phyloP scores from a whole-genome alignment of 53 echinoderm and acorn worm genomes.

The Zoroaster sp. region DNA sequence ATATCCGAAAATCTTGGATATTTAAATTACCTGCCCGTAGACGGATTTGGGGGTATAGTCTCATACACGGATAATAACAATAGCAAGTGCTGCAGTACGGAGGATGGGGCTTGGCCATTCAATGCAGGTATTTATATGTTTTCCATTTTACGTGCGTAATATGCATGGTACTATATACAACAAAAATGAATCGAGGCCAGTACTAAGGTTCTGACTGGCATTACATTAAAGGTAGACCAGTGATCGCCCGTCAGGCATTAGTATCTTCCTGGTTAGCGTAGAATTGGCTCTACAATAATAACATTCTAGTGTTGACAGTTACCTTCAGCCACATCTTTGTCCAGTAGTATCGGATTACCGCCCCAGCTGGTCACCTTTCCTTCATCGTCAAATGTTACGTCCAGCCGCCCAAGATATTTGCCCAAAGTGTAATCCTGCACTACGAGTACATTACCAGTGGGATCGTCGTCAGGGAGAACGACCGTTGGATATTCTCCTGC shows the following conservation, averaged over 20 bases:
- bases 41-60: no score
- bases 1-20: no score
- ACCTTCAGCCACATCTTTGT: constrained; percentile 65
- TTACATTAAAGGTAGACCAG: not conserved
- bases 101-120: no score
- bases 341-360: constrained; percentile 84
- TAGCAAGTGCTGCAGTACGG: no score
- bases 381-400: constrained; percentile 76
- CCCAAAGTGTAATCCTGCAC: constrained; percentile 75
- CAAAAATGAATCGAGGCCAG: not conserved
- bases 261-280: not conserved
- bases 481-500: constrained; percentile 72
- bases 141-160: no score
- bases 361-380: constrained; percentile 64
- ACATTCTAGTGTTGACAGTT: not conserved
- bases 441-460: constrained; percentile 63
- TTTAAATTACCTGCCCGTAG: no score
- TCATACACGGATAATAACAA: no score
- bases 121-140: no score
- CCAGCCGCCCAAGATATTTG: constrained; percentile 82
- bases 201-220: not conserved
- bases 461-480: constrained; percentile 51
- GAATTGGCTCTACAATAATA: not conserved
- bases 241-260: not conserved
- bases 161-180: not conserved